Conservation (phyloP, 2,113 vertebrate species). For the Stomatorhinus ivindoensis region DNA sequence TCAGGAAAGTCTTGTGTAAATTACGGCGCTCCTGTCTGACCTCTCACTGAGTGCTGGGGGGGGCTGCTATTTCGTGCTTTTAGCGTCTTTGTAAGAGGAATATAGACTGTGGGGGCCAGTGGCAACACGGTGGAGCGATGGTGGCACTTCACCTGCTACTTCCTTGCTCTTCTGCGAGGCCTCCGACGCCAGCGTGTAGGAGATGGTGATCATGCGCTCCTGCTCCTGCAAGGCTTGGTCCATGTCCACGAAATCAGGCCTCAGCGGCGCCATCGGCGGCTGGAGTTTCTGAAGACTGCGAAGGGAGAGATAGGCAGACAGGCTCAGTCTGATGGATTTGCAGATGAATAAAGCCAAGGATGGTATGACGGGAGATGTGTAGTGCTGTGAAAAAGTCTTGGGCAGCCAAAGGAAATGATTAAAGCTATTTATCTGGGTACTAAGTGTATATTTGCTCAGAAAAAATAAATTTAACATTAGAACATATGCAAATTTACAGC, state of each 20-base stretch:
- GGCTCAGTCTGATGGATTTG: neutral
- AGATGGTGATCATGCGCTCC: slow-evolving; percentile 84
- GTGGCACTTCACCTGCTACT: slow-evolving; percentile 73
- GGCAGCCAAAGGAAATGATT: neutral
- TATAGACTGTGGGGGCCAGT: neutral
- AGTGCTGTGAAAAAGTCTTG: neutral
- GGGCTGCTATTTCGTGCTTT: neutral
- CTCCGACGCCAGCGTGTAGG: slow-evolving; percentile 80
- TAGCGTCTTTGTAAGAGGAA: neutral
- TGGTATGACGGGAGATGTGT: neutral
- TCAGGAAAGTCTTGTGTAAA: neutral
- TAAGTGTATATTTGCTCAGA: neutral
- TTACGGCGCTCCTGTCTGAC: neutral
- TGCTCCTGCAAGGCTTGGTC: slow-evolving; percentile 78
- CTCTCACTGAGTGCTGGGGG: neutral
- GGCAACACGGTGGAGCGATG: neutral
- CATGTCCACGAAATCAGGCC: slow-evolving; percentile 63
- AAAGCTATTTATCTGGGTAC: neutral
- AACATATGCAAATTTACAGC: neutral
- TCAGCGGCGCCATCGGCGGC: slow-evolving; percentile 48
- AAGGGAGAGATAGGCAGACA: neutral
- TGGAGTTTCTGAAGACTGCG: slow-evolving; percentile 72
- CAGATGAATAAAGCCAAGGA: neutral
- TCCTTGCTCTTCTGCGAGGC: slow-evolving; percentile 87
- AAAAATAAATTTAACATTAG: neutral